Evolutionary conservation across 2,113 vertebrate genomes (phyloP).

Genomic region (Tragelaphus buxtoni): DNA sequence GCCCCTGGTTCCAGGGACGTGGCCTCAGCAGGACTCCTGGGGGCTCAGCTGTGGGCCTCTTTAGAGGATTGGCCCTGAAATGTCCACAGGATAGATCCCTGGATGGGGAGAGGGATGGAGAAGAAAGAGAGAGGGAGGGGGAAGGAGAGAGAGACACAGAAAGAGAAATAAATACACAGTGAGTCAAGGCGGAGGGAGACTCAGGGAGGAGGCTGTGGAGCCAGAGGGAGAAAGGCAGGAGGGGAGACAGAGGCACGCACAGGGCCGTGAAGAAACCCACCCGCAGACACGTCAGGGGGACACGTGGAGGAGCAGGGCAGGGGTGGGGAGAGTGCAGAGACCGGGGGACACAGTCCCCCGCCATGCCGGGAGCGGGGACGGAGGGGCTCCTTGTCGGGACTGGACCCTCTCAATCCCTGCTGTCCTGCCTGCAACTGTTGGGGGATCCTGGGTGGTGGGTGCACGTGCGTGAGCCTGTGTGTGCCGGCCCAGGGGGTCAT

Average conservation of each 20-base stretch:
- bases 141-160: background rate
- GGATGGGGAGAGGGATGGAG: background rate
- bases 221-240: background rate
- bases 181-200: background rate
- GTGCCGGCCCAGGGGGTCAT: background rate
- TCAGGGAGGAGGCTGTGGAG: background rate
- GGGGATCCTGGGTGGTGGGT: no score
- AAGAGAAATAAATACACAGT: background rate
- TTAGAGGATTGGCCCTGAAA: constrained; percentile 77
- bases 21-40: background rate
- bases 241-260: no score
- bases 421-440: background rate
- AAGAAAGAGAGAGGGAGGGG: no score
- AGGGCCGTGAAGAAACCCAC: background rate
- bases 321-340: background rate
- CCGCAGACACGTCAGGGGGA: background rate
- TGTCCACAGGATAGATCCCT: constrained; percentile 82
- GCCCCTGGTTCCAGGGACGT: background rate
- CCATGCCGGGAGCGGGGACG: background rate
- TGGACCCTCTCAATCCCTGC: background rate
- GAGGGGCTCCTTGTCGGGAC: background rate
- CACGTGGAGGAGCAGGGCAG: accelerated
- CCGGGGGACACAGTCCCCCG: accelerated
- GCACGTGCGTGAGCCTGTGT: accelerated
- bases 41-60: constrained; percentile 51